Percentiles rank a stretch among this genome's conserved stretches.
Evolutionary conservation across 2,113 vertebrate species (phyloP).

Genomic region (Zapornia atra): DNA sequence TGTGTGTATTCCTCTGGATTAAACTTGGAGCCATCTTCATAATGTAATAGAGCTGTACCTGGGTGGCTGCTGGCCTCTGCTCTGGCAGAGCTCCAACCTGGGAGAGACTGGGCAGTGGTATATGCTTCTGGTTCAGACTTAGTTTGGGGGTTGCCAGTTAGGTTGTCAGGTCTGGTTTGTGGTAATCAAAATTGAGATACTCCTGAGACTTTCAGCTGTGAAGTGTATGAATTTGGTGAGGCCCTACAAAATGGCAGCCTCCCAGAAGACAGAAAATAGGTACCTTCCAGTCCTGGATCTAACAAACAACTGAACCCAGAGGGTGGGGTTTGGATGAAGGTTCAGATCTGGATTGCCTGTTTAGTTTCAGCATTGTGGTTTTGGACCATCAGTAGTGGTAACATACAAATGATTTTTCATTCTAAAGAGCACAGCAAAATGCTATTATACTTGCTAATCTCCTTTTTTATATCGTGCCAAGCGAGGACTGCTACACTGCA

Average conservation of each 20-base stretch:
- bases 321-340: slow-evolving; percentile 59
- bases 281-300: slow-evolving; percentile 65
- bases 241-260: slow-evolving; percentile 10
- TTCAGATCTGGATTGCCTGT: slow-evolving; percentile 33
- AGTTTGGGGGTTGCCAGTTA: slow-evolving; percentile 8
- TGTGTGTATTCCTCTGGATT: slow-evolving; percentile 42
- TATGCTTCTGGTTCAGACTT: neutral
- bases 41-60: neutral
- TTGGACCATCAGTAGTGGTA: slow-evolving; percentile 51
- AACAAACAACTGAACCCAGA: slow-evolving; percentile 22
- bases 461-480: slow-evolving; percentile 60
- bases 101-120: neutral
- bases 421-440: slow-evolving; percentile 43
- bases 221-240: slow-evolving; percentile 16
- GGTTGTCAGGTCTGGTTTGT: slow-evolving; percentile 24
- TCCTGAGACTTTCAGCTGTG: slow-evolving; percentile 17
- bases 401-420: slow-evolving; percentile 54
- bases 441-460: slow-evolving; percentile 64
- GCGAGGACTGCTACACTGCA: neutral
- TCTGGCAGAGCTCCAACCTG: neutral
- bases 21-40: neutral
- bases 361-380: slow-evolving; percentile 62
- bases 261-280: slow-evolving; percentile 54
- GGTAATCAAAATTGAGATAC: neutral
- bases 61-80: neutral